Evolutionary conservation across 2,888 invertebrate genomes (phyloP), one percentile per base, ranked within the genome.

Genomic region (Hedya salicella): DNA sequence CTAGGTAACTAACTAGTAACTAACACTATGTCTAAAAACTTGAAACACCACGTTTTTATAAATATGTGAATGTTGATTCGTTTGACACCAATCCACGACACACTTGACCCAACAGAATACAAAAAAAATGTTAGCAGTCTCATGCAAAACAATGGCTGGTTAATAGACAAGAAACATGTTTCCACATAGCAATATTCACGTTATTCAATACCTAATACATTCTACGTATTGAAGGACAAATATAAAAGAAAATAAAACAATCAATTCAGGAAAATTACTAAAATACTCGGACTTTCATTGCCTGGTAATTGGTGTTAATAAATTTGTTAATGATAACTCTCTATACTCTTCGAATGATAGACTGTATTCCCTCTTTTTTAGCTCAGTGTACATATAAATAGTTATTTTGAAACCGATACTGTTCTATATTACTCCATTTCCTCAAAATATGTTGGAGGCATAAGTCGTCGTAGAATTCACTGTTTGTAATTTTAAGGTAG

Each of bases 141-240:
- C 86, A 87, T 86, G 86, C 86, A 82, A 70, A 78, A 77, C 79
- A 67, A 70, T 62, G 69, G 75, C 49, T 72, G 72, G 76, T 80
- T 81, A 79, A 79, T 71, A 71, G 70, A 79, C 74, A 78, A 69
- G 62, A 73, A 76, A 63, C 68, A 64, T 53, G 25, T 49, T 48
- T 65, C 66, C 52, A 72, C 71, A 70, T 73, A 70, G 74, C 74
- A 73, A 78, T 78, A 36, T 44, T 39, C n/a, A 44, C 5, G 19
- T 53, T 39, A 54, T 25, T 56, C 19, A 42, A 36, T 44, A 53
- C 25, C 25, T 25, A 25, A 44, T 48, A 56, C 30, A 49, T 32
- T 54, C 46, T 62, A 46, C 3, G 13, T 4, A 53, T 21, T 3
- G 32, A 39, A 54, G 48, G n/a, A 19, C 19, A 32, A 40, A 56